Evolutionary conservation across 2,888 invertebrate genomes (phyloP), one percentile per base, ranked within the genome.

Genomic region (Drosophila anceps): DNA sequence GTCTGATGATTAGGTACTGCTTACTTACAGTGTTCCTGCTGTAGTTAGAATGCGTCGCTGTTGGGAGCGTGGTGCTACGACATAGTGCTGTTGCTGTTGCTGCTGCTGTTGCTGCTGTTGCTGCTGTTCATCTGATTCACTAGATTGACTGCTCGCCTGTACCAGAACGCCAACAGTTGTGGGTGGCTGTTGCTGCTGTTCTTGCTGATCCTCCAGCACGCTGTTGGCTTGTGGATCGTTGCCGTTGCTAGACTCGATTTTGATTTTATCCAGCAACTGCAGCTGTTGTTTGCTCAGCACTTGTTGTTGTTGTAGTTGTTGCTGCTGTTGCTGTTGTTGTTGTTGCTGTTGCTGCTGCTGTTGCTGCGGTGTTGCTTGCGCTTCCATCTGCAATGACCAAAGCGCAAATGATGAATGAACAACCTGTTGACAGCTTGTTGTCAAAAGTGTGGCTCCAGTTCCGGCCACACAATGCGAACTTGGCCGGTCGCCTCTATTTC

Each of bases 11-110:
- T 13, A 37, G 12, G 12, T 31, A 6, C 6, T 10, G 44, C 15
- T 9, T 63, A 91, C 91, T 92, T 83, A 91, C 86, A 93, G 87
- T 51, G 93, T 93, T 27, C 93, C 93, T 6, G 93, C 90, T 24
- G 93, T 93, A 69, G 93, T 93, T 29, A 93, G 82, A 57, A 93
- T 93, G 39, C 93, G 90, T 8, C 92, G 85, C 68, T 91, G 92
- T 62, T 85, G 92, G 5, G 88, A 80, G 31, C 90, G 88, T 24
- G 86, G 87, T 65, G 91, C 69, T 12, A 84, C 73, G 29, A 77
- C 79, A 50, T 80, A 80, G 48, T 80, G 78, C 12, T 31, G 76
- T 48, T 77, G 67, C 44, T 80, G 82, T 39, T 78, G 76, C 6
- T 48, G 76, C 27, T 79, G 67, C 41, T 80, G 82, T 37, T 82